Evolutionary conservation across 1,140 invertebrate species (phyloP).

Genomic region (Maniola jurtina): DNA sequence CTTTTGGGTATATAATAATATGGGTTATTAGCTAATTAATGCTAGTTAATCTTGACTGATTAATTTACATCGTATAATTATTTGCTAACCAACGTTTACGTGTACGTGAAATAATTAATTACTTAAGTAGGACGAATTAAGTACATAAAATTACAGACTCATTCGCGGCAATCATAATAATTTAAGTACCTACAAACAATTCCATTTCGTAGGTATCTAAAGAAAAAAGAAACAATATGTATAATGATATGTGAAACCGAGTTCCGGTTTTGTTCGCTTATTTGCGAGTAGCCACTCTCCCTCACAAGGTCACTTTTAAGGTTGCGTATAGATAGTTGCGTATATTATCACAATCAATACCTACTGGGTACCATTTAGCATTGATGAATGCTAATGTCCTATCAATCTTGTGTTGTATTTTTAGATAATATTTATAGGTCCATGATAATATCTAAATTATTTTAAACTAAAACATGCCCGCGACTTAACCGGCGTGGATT

Average conservation of each 20-base stretch:
- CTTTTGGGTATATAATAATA: too few species aligned
- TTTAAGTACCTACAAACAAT: background rate
- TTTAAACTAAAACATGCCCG: background rate
- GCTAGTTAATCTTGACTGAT: too few species aligned
- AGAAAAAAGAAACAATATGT: constrained; percentile 9
- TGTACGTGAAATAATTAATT: too few species aligned
- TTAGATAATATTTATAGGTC: background rate
- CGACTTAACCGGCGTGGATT: too few species aligned
- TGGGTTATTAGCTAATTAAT: too few species aligned
- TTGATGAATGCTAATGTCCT: background rate
- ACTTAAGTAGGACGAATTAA: too few species aligned
- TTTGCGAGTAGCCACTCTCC: constrained; percentile 40
- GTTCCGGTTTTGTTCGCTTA: constrained; percentile 24
- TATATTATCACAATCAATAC: constrained; percentile 15
- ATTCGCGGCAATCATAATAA: too few species aligned
- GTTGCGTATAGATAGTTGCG: constrained; percentile 14
- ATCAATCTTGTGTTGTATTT: background rate
- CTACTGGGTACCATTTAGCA: too few species aligned
- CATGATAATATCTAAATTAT: too few species aligned
- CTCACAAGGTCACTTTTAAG: constrained; percentile 41
- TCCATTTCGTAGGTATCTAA: background rate
- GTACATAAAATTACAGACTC: too few species aligned
- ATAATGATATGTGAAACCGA: constrained; percentile 13
- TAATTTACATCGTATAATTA: too few species aligned
- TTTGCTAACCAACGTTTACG: too few species aligned